Evolutionary conservation across 2,888 invertebrate genomes (phyloP).

Genomic region (Camponotus fellah): DNA sequence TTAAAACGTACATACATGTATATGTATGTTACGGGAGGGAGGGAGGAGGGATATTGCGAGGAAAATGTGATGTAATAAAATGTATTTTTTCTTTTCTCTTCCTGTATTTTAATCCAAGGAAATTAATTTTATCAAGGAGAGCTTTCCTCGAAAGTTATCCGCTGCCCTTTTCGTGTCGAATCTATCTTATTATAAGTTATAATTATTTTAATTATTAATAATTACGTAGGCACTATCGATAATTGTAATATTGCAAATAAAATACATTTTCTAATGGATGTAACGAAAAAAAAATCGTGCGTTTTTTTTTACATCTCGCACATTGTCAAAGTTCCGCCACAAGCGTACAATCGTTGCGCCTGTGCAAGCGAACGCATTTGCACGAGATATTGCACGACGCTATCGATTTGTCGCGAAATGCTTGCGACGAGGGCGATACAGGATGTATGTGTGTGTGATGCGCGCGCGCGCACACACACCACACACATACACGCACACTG

Average conservation of each 20-base stretch:
- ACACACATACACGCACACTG: no score
- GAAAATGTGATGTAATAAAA: neutral
- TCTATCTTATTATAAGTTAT: slow-evolving; percentile 40
- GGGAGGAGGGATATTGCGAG: neutral
- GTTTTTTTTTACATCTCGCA: no score
- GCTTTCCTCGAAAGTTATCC: neutral
- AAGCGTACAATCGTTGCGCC: neutral
- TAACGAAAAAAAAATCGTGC: neutral
- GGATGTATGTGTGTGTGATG: neutral
- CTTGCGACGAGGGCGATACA: neutral
- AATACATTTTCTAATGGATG: slow-evolving; percentile 54
- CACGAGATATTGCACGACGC: slow-evolving; percentile 16
- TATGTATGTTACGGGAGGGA: neutral
- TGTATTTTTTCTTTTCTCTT: neutral
- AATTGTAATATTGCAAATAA: slow-evolving; percentile 23
- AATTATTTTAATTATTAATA: slow-evolving; percentile 39
- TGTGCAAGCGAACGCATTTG: neutral
- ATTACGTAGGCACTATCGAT: slow-evolving; percentile 16
- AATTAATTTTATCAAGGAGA: neutral
- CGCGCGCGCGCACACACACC: neutral
- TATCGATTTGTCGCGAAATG: slow-evolving; percentile 28
- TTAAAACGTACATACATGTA: neutral
- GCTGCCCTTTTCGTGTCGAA: neutral
- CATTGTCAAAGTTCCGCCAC: no score
- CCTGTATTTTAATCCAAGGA: neutral